Evolutionary conservation across 2,113 vertebrate species (phyloP).

Genomic region (Boleophthalmus pectinirostris): DNA sequence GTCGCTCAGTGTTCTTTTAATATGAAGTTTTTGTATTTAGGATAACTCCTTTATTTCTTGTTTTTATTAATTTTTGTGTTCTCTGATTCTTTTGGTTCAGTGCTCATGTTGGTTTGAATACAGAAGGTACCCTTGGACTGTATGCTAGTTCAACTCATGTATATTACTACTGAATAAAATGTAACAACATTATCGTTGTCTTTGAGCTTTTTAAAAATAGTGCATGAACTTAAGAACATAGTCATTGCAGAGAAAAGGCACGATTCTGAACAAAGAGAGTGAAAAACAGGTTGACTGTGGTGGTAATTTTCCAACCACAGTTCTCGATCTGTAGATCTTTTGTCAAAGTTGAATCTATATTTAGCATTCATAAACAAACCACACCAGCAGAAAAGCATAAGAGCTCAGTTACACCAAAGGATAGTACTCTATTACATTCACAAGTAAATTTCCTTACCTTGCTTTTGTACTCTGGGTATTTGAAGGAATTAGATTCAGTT

Average conservation of each 20-base stretch:
- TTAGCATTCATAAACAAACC: slow-evolving; percentile 35
- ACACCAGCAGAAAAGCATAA: background rate
- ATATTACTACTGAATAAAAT: slow-evolving; percentile 90
- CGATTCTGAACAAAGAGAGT: slow-evolving; percentile 25
- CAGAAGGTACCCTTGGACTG: slow-evolving; percentile 50
- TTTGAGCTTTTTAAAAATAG: background rate
- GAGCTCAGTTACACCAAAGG: background rate
- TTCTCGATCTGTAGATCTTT: slow-evolving; percentile 25
- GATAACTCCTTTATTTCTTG: slow-evolving; percentile 19
- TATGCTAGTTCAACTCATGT: slow-evolving; percentile 79
- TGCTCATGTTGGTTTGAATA: slow-evolving; percentile 44
- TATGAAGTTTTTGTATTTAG: slow-evolving; percentile 33
- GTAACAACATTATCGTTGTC: slow-evolving; percentile 25
- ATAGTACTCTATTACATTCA: too few species aligned
- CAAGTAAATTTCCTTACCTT: too few species aligned
- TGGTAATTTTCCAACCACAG: slow-evolving; percentile 69
- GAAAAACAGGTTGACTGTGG: slow-evolving; percentile 42
- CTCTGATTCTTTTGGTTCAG: slow-evolving; percentile 41
- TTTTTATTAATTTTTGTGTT: slow-evolving; percentile 47
- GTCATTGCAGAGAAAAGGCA: too few species aligned
- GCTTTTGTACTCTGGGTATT: too few species aligned
- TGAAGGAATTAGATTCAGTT: too few species aligned
- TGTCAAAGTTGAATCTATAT: slow-evolving; percentile 51
- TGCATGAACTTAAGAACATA: background rate
- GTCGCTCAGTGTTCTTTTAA: slow-evolving; percentile 2